phyloP scores from a whole-genome alignment of 2,797 vertebrate species.

The Rhyacichthys aspro region DNA sequence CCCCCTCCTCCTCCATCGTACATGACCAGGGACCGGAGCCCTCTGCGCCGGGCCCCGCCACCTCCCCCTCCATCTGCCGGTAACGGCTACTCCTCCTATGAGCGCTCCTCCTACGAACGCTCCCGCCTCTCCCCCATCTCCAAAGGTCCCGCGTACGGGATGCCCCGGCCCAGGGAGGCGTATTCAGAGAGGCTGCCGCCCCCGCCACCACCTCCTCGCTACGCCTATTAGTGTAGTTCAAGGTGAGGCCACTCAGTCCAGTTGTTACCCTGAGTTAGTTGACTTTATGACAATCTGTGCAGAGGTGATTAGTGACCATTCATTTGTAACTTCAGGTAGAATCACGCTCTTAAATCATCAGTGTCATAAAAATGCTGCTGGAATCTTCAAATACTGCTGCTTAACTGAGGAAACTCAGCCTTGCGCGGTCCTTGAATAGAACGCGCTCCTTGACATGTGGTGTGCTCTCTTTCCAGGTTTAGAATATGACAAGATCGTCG shows the following conservation, averaged over 20 bases:
- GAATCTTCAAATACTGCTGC: slow-evolving; percentile 49
- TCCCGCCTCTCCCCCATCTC: slow-evolving; percentile 87
- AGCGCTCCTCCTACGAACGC: slow-evolving; percentile 81
- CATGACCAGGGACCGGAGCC: slow-evolving; percentile 89
- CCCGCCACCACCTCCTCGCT: slow-evolving; percentile 74
- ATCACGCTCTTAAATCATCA: slow-evolving; percentile 30
- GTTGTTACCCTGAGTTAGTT: slow-evolving; percentile 11
- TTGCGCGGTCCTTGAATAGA: slow-evolving; percentile 65
- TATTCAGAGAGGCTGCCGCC: slow-evolving; percentile 80
- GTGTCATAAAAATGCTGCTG: slow-evolving; percentile 21
- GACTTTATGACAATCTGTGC: background rate
- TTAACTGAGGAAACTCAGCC: slow-evolving; percentile 41
- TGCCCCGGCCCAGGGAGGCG: slow-evolving; percentile 84
- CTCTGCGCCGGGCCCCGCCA: slow-evolving; percentile 83
- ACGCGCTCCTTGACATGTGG: slow-evolving; percentile 80
- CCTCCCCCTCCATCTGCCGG: slow-evolving; percentile 73
- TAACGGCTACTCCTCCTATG: slow-evolving; percentile 86
- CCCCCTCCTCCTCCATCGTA: slow-evolving; percentile 76
- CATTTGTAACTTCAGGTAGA: slow-evolving; percentile 1
- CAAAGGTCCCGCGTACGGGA: slow-evolving; percentile 83
- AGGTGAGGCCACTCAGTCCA: slow-evolving; percentile 66
- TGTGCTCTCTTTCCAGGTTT: slow-evolving; percentile 89
- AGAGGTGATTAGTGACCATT: background rate
- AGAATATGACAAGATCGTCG: slow-evolving; percentile 85
- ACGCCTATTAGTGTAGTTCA: slow-evolving; percentile 72